A percentile compares a stretch with the other conserved stretches of the same genome.
These are phyloP conservation scores for Heliconius hortense DNA, from an alignment of 2,888 invertebrate species.

Conservation along the genomic window DNA sequence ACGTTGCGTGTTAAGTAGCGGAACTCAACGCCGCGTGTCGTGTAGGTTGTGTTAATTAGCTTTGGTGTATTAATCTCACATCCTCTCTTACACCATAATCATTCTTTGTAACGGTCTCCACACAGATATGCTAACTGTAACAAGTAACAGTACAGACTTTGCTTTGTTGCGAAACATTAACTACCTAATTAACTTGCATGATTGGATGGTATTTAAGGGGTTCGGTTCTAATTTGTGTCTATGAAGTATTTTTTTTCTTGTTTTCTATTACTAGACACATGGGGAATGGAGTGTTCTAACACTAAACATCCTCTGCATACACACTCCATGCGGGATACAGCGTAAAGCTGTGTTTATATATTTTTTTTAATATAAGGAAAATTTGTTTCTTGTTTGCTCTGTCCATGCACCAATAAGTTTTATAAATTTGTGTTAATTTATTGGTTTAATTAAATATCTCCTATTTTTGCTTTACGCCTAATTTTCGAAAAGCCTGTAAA, in stretches of 20 bases:
- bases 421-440: no score
- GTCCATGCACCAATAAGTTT: no score
- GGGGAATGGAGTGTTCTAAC: neutral
- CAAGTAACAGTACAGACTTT: neutral
- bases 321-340: neutral
- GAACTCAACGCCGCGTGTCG: neutral
- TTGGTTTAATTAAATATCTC: no score
- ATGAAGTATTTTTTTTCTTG: no score
- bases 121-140: neutral
- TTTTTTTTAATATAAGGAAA: neutral
- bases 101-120: neutral
- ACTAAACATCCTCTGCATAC: neutral
- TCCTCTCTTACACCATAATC: no score
- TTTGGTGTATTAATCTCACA: neutral
- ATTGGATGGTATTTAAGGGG: no score
- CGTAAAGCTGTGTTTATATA: neutral
- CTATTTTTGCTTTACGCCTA: no score
- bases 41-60: neutral
- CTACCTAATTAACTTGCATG: neutral
- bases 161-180: neutral
- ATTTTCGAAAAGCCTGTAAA: no score
- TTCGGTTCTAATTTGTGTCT: no score
- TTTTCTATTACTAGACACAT: neutral
- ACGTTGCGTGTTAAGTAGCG: neutral
- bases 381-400: no score